Evolutionary conservation across 1,140 invertebrate species (phyloP).

Genomic region (Drosophila pruinosa): DNA sequence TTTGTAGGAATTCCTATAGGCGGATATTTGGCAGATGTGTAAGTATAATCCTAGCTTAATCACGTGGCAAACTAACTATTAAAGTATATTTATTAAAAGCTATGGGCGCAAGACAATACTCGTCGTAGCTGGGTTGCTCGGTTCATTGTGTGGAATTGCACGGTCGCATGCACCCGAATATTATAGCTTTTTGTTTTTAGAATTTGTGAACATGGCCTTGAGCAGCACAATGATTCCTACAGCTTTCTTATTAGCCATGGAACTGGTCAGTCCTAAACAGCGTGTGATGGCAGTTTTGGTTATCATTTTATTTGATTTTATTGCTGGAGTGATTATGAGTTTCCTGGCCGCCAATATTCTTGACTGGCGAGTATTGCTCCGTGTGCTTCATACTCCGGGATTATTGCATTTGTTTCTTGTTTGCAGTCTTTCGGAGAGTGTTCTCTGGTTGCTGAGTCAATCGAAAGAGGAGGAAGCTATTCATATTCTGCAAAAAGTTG

Average conservation of each 20-base stretch:
- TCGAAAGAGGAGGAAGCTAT: slow-evolving; percentile 86
- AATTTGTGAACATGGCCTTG: slow-evolving; percentile 86
- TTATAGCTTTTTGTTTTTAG: slow-evolving; percentile 85
- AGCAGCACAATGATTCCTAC: slow-evolving; percentile 86
- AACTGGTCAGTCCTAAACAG: slow-evolving; percentile 89
- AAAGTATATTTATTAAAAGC: slow-evolving; percentile 81
- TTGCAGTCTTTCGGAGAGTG: slow-evolving; percentile 84
- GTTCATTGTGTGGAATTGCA: slow-evolving; percentile 85
- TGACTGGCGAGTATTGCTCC: slow-evolving; percentile 88
- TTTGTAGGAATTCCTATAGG: slow-evolving; percentile 87
- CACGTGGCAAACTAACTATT: neutral
- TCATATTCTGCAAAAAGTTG: slow-evolving; percentile 85
- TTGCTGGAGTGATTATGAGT: slow-evolving; percentile 88
- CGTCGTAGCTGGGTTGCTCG: slow-evolving; percentile 84
- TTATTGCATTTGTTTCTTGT: slow-evolving; percentile 86
- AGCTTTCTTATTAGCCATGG: slow-evolving; percentile 87
- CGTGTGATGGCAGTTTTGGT: slow-evolving; percentile 88
- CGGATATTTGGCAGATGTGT: slow-evolving; percentile 87
- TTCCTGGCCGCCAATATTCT: slow-evolving; percentile 86
- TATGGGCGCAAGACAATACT: slow-evolving; percentile 86
- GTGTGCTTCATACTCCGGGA: slow-evolving; percentile 87
- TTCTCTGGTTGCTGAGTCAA: slow-evolving; percentile 85
- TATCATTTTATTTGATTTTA: slow-evolving; percentile 87
- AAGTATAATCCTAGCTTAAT: neutral
- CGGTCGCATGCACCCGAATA: slow-evolving; percentile 87